Evolutionary conservation across 2,888 invertebrate species (phyloP).

Genomic region (Fragum fragum): DNA sequence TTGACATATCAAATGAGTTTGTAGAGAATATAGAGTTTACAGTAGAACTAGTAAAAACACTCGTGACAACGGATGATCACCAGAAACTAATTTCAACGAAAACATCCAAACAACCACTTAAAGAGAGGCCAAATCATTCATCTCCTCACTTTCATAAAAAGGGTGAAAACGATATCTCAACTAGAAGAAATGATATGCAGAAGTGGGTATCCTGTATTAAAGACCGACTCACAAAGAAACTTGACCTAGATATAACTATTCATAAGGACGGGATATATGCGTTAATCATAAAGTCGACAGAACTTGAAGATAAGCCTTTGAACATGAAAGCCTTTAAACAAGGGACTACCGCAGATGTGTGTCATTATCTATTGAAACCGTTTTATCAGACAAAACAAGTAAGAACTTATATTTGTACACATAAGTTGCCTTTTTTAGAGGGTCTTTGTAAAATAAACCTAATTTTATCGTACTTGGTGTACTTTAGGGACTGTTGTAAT

Average conservation of each 20-base stretch:
- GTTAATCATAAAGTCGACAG: slow-evolving; percentile 37
- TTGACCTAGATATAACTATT: slow-evolving; percentile 15
- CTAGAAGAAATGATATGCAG: neutral
- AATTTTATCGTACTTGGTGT: no score
- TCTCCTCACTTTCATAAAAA: neutral
- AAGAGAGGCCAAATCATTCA: neutral
- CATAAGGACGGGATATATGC: slow-evolving; percentile 34
- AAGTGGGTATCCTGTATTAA: slow-evolving; percentile 18
- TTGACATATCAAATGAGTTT: slow-evolving; percentile 11
- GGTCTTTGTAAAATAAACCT: no score
- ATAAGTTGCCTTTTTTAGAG: no score
- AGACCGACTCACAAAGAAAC: slow-evolving; percentile 27
- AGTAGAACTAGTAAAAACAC: slow-evolving; percentile 38
- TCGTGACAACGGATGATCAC: neutral
- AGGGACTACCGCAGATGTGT: slow-evolving; percentile 32
- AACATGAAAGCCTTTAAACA: slow-evolving; percentile 42
- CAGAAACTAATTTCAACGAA: neutral
- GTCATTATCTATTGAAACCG: slow-evolving; percentile 43
- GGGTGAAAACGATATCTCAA: neutral
- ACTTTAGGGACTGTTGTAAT: no score
- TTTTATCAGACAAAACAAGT: slow-evolving; percentile 3
- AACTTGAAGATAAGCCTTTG: slow-evolving; percentile 43
- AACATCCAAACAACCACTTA: neutral
- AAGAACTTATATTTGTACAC: no score
- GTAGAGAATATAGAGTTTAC: slow-evolving; percentile 52